Percentiles rank a stretch among this genome's conserved stretches.
phyloP scores from a whole-genome alignment of 35 echinoderm and acorn worm genomes.

The Ophiothrix spiculata region DNA sequence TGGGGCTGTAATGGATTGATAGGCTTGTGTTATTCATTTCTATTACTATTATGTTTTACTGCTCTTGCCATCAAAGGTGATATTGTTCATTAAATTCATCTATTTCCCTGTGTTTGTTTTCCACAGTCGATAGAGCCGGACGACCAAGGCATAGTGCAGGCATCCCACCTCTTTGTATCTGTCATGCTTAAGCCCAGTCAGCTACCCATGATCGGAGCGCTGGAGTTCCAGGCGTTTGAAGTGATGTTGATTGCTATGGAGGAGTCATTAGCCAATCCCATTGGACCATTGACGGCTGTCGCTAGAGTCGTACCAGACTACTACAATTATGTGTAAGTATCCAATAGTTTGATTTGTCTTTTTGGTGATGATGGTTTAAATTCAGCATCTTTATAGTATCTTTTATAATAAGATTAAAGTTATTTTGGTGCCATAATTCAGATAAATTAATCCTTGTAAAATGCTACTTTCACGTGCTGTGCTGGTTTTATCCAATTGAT shows the following conservation, averaged over 20 bases:
- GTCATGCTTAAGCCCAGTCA: conserved; percentile 34
- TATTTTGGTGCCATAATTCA: too few relatives aligned
- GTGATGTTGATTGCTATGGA: conserved; percentile 44
- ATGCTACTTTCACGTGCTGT: too few relatives aligned
- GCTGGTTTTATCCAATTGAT: too few relatives aligned
- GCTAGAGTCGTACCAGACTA: conserved; percentile 46
- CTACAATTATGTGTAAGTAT: conserved; percentile 32
- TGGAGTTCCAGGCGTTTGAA: conserved; percentile 53
- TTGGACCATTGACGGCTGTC: conserved; percentile 45
- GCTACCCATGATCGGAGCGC: conserved; percentile 32
- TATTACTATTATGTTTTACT: too few relatives aligned
- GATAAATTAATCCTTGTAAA: too few relatives aligned
- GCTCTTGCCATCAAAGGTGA: too few relatives aligned
- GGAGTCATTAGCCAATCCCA: conserved; percentile 33
- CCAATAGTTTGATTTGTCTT: neutral
- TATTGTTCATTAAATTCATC: too few relatives aligned
- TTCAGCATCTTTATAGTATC: too few relatives aligned
- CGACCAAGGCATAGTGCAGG: neutral
- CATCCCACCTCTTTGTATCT: conserved; percentile 52
- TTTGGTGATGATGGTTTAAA: too few relatives aligned
- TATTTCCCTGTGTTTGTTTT: conserved; percentile 3
- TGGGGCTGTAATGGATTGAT: too few relatives aligned
- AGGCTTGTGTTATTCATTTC: too few relatives aligned
- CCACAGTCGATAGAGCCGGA: neutral
- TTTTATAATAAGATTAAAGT: too few relatives aligned